These are phyloP conservation scores for Cetoscarus ocellatus DNA, from an alignment of 2,797 vertebrate genomes.

Conservation along the genomic window DNA sequence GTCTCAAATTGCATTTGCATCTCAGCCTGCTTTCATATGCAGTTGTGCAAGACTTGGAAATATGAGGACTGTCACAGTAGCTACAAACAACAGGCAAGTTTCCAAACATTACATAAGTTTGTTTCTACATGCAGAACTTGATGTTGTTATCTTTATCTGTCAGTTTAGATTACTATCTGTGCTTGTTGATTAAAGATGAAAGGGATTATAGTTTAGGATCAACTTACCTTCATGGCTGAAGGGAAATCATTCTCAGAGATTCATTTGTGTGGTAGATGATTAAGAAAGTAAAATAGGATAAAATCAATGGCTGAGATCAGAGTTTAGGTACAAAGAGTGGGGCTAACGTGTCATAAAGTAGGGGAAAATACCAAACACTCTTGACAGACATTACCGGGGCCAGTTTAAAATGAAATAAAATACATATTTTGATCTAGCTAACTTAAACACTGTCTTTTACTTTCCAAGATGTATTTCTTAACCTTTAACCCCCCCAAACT, in stretches of 20 bases:
- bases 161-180: constrained; percentile 36
- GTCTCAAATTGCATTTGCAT: neutral
- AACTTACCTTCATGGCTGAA: constrained; percentile 16
- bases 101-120: constrained; percentile 28
- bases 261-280: constrained; percentile 5
- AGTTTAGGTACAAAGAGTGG: neutral
- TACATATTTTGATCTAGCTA: too few species aligned
- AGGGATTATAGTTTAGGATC: constrained; percentile 27
- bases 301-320: constrained; percentile 13
- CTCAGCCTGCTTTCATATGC: constrained; percentile 4
- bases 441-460: too few species aligned
- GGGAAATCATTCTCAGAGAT: neutral
- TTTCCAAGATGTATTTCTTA: too few species aligned
- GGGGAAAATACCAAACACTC: too few species aligned
- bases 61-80: neutral
- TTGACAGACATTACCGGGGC: too few species aligned
- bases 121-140: constrained; percentile 5
- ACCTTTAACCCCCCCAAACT: too few species aligned
- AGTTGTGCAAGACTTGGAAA: constrained; percentile 7
- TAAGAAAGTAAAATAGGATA: constrained; percentile 12
- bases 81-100: neutral
- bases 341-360: too few species aligned
- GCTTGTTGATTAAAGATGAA: constrained; percentile 14
- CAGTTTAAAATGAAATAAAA: too few species aligned
- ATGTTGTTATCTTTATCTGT: neutral